Percentiles rank a stretch among this genome's conserved stretches.
Evolutionary conservation across 2,113 vertebrate genomes (phyloP).

Genomic region (Austrofundulus limnaeus): DNA sequence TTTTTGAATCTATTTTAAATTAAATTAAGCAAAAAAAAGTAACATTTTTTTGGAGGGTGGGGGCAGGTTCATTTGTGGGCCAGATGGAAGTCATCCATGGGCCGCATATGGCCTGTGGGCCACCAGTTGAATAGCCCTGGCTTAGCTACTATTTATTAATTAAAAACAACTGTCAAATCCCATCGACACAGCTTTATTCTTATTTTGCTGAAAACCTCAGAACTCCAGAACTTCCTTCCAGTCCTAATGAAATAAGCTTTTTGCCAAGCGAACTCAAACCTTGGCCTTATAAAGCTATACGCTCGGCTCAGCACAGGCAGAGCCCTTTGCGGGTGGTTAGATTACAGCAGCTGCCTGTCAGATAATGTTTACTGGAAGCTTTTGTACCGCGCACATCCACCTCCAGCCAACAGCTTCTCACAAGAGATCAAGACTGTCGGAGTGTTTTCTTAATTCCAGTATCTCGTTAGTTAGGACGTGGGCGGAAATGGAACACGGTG

Average conservation of each 20-base stretch:
- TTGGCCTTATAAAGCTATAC: conserved; percentile 58
- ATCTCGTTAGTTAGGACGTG: conserved; percentile 54
- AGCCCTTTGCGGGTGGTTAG: conserved; percentile 51
- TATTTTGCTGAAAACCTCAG: background rate
- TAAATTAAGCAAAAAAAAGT: no score
- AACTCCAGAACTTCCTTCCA: background rate
- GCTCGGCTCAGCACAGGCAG: background rate
- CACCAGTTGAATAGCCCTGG: no score
- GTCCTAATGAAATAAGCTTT: background rate
- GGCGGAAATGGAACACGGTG: conserved; percentile 51
- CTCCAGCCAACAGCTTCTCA: conserved; percentile 45
- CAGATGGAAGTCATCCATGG: no score
- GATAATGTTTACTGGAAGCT: conserved; percentile 63
- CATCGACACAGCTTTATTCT: background rate
- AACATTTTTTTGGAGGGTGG: no score
- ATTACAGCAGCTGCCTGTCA: conserved; percentile 60
- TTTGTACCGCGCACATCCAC: conserved; percentile 40
- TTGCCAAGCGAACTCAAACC: conserved; percentile 29
- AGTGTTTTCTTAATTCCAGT: conserved; percentile 60
- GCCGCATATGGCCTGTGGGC: no score
- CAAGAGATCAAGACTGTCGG: conserved; percentile 42
- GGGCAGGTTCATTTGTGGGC: no score
- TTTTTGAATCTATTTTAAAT: no score
- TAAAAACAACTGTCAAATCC: background rate
- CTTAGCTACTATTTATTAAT: no score